These are phyloP conservation scores for Cassiopea xamachana DNA, from an alignment of 30 jellyfish, hydroid and myxozoan genomes.

Conservation along the genomic window DNA sequence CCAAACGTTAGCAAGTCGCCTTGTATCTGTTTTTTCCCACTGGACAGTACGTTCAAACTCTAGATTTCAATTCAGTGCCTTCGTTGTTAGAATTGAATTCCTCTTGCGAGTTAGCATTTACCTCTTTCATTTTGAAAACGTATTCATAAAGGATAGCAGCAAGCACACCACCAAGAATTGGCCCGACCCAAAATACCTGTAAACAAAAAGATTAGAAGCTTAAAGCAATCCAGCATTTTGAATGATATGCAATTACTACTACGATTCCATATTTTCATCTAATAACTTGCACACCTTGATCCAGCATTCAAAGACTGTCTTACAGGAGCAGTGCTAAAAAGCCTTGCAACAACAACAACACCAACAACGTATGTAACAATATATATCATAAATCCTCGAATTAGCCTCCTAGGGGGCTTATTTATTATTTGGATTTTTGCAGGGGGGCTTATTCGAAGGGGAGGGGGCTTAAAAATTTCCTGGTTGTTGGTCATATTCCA, in stretches of 20 bases:
- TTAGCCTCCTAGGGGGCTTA: too few relatives aligned
- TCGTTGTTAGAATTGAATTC: slow-evolving; percentile 63
- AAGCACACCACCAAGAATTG: slow-evolving; percentile 85
- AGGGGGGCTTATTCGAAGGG: too few relatives aligned
- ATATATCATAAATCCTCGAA: too few relatives aligned
- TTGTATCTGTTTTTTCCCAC: neutral
- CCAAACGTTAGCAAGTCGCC: neutral
- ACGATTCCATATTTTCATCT: too few relatives aligned
- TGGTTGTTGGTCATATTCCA: too few relatives aligned
- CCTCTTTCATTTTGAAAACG: slow-evolving; percentile 75
- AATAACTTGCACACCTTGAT: too few relatives aligned
- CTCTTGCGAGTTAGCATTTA: slow-evolving; percentile 40
- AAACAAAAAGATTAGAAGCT: neutral
- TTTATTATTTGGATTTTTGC: too few relatives aligned
- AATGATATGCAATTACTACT: neutral
- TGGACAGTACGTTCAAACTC: slow-evolving; percentile 7
- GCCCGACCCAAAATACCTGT: slow-evolving; percentile 95
- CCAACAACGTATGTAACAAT: too few relatives aligned
- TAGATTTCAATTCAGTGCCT: slow-evolving; percentile 53
- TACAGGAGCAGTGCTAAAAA: too few relatives aligned
- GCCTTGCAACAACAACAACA: too few relatives aligned
- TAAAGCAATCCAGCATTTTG: neutral
- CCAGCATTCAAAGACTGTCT: too few relatives aligned
- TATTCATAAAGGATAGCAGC: slow-evolving; percentile 84
- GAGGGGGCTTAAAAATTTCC: too few relatives aligned